Evolutionary conservation across 2,888 invertebrate species (phyloP).

Genomic region (Trachelus tabidus): DNA sequence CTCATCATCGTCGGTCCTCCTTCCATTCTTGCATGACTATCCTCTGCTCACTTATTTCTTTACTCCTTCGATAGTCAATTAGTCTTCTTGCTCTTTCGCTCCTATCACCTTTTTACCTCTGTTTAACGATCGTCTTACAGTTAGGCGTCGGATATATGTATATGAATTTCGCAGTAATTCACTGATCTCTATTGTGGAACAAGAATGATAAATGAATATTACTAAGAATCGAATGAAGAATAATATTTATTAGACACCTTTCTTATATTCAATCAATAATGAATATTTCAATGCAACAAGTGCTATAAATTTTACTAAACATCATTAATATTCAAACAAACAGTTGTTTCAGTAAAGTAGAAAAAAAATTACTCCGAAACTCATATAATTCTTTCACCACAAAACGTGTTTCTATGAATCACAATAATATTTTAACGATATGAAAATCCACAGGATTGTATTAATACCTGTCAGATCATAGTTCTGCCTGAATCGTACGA

Average conservation of each 20-base stretch:
- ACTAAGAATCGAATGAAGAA: not conserved
- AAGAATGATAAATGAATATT: not conserved
- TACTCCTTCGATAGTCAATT: not conserved
- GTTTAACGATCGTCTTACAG: not conserved
- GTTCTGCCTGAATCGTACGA: not conserved
- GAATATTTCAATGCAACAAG: not conserved
- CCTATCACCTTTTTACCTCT: not conserved
- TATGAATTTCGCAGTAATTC: not conserved
- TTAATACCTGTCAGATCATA: not conserved
- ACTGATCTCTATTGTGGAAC: not conserved
- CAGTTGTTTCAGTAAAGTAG: not conserved
- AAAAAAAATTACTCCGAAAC: not conserved
- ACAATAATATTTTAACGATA: not conserved
- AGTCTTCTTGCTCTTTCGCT: not conserved
- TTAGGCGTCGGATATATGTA: not conserved
- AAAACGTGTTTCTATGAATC: not conserved
- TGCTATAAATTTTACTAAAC: not conserved
- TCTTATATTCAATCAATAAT: not conserved
- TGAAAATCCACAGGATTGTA: not conserved
- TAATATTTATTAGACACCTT: too few species aligned
- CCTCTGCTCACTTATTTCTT: not conserved
- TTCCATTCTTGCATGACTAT: slow-evolving; percentile 14
- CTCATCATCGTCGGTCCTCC: slow-evolving; percentile 11
- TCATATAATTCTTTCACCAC: not conserved
- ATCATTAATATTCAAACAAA: not conserved